Evolutionary conservation across 1,140 invertebrate species (phyloP), one percentile per base, ranked within the genome.

Genomic region (Adelges cooleyi): DNA sequence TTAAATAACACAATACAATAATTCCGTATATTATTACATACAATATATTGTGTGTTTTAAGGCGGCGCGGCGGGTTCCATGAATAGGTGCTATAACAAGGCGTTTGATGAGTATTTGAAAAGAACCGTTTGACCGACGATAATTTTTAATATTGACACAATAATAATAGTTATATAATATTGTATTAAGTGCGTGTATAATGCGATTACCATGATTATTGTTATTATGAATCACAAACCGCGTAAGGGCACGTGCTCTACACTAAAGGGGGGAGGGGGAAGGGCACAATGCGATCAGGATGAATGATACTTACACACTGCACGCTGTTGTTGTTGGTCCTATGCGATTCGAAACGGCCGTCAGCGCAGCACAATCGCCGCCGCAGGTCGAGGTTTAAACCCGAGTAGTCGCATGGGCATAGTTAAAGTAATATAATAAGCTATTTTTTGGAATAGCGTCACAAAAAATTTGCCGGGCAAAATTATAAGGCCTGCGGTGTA

Each of bases 321-420:
- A 29, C n/a, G 27, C 51, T 22, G 38, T 38, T 17, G 25, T 6
- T 23, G 10, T 27, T 22, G 18, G 22, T 44, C 11, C 25, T 13
- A 40, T 36, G 11, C 56, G 42, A 62, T 62, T 62, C 27, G 56
- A 20, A 48, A 62, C 56, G 56, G 56, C 46, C 40, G 38, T 59
- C 22, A n/a, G 23, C 40, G 8, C 13, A n/a, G n/a, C 11, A 22
- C 11, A 20, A 33, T 20, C 52, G 51, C 17, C 50, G 15, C 8
- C 17, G 11, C 20, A 18, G 20, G 52, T 36, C 22, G 20, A 6
- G n/a, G n/a, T n/a, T n/a, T n/a, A n/a, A 13, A 38, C 33, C 22
- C 53, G 38, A 20, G 38, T 27, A 40, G 40, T 59, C 20, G 53
- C 20, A 38, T 40, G 53, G 53, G 38, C 36, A 38, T 38, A 38